A percentile compares a stretch with the other conserved stretches of the same genome.
Evolutionary conservation across 2,113 vertebrate genomes (phyloP).

Genomic region (Ageneiosus marmoratus): DNA sequence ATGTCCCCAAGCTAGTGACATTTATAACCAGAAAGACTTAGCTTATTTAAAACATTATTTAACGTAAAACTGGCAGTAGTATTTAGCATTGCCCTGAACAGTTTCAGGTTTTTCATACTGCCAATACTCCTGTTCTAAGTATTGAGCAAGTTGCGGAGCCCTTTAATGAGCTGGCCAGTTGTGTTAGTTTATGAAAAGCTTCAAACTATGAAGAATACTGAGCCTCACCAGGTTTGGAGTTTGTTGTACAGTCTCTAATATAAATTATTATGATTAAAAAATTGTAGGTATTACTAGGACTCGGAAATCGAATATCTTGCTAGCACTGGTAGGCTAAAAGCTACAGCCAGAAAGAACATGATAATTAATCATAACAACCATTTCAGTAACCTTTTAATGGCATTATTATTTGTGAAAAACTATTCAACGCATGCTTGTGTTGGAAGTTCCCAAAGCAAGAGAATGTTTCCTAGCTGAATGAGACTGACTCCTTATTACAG

Average conservation of each 20-base stretch:
- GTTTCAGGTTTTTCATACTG: not conserved
- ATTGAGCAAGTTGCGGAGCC: not conserved
- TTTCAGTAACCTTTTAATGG: no score
- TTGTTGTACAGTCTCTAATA: not conserved
- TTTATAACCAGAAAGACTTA: not conserved
- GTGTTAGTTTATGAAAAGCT: not conserved
- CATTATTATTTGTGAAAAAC: no score
- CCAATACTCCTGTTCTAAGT: not conserved
- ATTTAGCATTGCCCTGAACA: not conserved
- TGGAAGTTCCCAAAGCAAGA: no score
- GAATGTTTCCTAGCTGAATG: no score
- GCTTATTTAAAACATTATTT: not conserved
- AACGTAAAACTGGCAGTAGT: not conserved
- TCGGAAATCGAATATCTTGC: not conserved
- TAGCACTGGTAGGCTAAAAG: not conserved
- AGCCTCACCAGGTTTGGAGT: not conserved
- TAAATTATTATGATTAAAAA: not conserved
- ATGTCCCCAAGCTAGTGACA: not conserved
- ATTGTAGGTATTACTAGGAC: not conserved
- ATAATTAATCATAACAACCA: no score
- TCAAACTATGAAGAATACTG: not conserved
- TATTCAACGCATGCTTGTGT: no score
- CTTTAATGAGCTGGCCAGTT: not conserved
- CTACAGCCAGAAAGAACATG: no score
- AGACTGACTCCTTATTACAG: no score